Evolutionary conservation across 2,113 vertebrate species (phyloP).

Genomic region (Caranx melampygus): DNA sequence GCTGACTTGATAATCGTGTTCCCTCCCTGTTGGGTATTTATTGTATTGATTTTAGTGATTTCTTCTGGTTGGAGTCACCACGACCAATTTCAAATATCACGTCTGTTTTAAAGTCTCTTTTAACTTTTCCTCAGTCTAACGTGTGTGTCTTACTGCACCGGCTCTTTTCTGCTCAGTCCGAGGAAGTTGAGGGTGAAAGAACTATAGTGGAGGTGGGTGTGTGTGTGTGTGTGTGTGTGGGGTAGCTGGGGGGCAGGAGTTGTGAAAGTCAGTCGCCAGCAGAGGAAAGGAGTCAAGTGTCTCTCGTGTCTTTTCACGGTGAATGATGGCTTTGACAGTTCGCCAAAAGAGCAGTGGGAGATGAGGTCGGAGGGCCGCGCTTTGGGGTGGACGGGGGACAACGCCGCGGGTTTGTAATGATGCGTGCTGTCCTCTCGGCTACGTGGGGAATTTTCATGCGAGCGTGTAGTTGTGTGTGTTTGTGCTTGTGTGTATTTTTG

Average conservation of each 20-base stretch:
- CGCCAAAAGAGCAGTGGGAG: constrained; percentile 81
- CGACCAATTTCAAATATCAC: constrained; percentile 1
- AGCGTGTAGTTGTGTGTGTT: constrained; percentile 32
- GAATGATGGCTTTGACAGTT: constrained; percentile 86
- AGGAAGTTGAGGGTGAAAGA: constrained; percentile 46
- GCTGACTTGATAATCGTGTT: background rate
- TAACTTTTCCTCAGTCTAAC: background rate
- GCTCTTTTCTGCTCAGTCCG: constrained; percentile 38
- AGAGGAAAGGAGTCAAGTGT: constrained; percentile 77
- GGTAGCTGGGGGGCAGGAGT: constrained; percentile 53
- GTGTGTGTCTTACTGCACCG: constrained; percentile 14
- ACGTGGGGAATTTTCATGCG: constrained; percentile 50
- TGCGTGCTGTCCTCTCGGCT: constrained; percentile 57
- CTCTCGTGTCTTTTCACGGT: constrained; percentile 78
- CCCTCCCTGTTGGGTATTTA: background rate
- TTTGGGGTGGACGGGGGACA: constrained; percentile 55
- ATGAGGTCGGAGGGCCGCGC: constrained; percentile 67
- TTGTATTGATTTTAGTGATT: constrained; percentile 6
- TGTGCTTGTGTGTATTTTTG: constrained; percentile 26
- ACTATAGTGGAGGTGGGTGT: constrained; percentile 24
- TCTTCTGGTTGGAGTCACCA: background rate
- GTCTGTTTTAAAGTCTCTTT: constrained; percentile 1
- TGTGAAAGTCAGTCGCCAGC: constrained; percentile 76
- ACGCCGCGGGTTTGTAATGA: constrained; percentile 52
- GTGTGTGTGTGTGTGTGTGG: background rate